These are phyloP conservation scores for Carcharodon carcharias DNA, from an alignment of 2,797 vertebrate genomes.

Conservation along the genomic window DNA sequence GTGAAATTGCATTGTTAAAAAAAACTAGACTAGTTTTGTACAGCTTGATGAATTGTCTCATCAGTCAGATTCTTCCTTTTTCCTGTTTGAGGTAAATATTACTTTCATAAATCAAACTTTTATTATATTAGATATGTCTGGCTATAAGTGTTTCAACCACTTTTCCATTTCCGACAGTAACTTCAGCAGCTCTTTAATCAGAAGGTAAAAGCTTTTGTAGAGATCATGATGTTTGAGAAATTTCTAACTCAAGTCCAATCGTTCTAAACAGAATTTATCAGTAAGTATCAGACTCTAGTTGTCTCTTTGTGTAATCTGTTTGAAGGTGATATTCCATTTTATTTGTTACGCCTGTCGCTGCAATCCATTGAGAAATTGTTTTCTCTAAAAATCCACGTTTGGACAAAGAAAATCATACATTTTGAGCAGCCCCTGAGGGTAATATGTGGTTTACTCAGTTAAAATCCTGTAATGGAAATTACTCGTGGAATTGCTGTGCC, in stretches of 20 bases:
- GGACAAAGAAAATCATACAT: not conserved
- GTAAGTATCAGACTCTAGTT: not conserved
- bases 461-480: not conserved
- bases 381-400: not conserved
- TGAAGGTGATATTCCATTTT: constrained; percentile 2
- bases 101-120: not conserved
- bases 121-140: not conserved
- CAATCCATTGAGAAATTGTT: not conserved
- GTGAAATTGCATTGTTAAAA: not conserved
- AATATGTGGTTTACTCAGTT: not conserved
- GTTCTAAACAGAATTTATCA: not conserved
- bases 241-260: not conserved
- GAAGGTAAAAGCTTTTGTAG: not conserved
- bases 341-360: not conserved
- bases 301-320: not conserved
- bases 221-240: not conserved
- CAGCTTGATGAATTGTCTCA: not conserved
- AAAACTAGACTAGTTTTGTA: not conserved
- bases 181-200: not conserved
- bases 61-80: not conserved
- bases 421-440: not conserved
- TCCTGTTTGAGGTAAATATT: not conserved
- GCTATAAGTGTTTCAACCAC: not conserved
- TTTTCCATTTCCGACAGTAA: not conserved
- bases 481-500: not conserved